Evolutionary conservation across 2,797 vertebrate species (phyloP).

Genomic region (Epinephelus malabaricus): DNA sequence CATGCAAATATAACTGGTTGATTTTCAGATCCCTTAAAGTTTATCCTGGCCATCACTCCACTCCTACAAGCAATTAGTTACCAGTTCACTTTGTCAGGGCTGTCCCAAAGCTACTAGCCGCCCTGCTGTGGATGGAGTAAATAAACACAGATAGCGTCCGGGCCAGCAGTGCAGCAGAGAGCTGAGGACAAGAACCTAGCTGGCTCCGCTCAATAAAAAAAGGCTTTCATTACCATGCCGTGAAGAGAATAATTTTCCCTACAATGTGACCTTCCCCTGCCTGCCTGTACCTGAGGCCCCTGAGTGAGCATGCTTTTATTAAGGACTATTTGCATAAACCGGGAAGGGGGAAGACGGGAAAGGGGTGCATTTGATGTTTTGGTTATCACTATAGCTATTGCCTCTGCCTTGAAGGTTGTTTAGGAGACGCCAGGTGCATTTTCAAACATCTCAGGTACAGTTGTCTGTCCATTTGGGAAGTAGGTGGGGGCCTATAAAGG

Average conservation of each 20-base stretch:
- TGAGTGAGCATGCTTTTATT: constrained; percentile 82
- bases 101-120: constrained; percentile 41
- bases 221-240: constrained; percentile 78
- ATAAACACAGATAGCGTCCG: constrained; percentile 69
- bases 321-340: constrained; percentile 81
- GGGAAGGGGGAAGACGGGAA: constrained; percentile 42
- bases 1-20: constrained; percentile 13
- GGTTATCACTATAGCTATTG: constrained; percentile 62
- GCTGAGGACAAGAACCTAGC: constrained; percentile 71
- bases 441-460: constrained; percentile 62
- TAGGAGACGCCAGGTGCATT: constrained; percentile 60
- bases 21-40: constrained; percentile 3
- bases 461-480: constrained; percentile 60
- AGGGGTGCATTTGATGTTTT: constrained; percentile 73
- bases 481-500: constrained; percentile 56
- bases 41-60: constrained; percentile 4
- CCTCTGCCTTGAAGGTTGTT: constrained; percentile 66
- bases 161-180: constrained; percentile 64
- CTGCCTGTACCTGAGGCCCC: constrained; percentile 77
- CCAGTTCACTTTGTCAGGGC: constrained; percentile 43
- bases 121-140: constrained; percentile 64
- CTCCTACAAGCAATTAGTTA: constrained; percentile 41
- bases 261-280: constrained; percentile 83
- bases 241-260: constrained; percentile 82
- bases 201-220: constrained; percentile 64